phyloP scores from a whole-genome alignment of 1,140 invertebrate genomes.

The Cylas formicarius region DNA sequence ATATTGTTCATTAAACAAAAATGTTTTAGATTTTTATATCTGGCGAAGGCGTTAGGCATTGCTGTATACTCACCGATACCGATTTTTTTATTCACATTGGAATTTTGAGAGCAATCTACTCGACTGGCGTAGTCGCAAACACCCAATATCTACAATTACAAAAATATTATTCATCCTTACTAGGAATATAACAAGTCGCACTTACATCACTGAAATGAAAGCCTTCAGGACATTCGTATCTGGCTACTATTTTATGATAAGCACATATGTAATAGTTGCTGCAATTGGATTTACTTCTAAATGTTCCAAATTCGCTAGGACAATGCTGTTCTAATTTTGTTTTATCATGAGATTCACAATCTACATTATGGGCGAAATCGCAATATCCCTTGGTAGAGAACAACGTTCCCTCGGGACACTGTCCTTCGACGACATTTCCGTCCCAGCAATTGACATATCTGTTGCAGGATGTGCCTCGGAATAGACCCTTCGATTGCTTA shows the following conservation, averaged over 20 bases:
- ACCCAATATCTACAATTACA: slow-evolving; percentile 45
- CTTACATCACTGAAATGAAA: slow-evolving; percentile 55
- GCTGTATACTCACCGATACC: too few relatives aligned
- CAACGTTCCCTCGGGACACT: slow-evolving; percentile 55
- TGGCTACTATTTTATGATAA: slow-evolving; percentile 46
- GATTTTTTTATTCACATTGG: too few relatives aligned
- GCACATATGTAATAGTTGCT: slow-evolving; percentile 60
- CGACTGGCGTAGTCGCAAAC: slow-evolving; percentile 53
- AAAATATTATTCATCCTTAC: slow-evolving; percentile 7
- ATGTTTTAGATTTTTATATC: slow-evolving; percentile 1
- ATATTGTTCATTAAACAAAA: too few relatives aligned
- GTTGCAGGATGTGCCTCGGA: slow-evolving; percentile 54
- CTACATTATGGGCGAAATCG: slow-evolving; percentile 56
- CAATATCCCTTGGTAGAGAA: slow-evolving; percentile 55
- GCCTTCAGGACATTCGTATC: slow-evolving; percentile 54
- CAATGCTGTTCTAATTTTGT: slow-evolving; percentile 26
- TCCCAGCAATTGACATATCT: slow-evolving; percentile 68
- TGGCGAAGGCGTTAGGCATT: background rate
- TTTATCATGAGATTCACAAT: slow-evolving; percentile 42
- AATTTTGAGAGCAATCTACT: slow-evolving; percentile 45
- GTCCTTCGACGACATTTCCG: slow-evolving; percentile 54
- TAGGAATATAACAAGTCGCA: slow-evolving; percentile 15
- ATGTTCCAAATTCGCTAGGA: slow-evolving; percentile 47
- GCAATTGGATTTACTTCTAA: slow-evolving; percentile 54
- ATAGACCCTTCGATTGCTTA: slow-evolving; percentile 47